Evolutionary conservation across 1,140 invertebrate genomes (phyloP).

Genomic region (Gonatopus flavifemur): DNA sequence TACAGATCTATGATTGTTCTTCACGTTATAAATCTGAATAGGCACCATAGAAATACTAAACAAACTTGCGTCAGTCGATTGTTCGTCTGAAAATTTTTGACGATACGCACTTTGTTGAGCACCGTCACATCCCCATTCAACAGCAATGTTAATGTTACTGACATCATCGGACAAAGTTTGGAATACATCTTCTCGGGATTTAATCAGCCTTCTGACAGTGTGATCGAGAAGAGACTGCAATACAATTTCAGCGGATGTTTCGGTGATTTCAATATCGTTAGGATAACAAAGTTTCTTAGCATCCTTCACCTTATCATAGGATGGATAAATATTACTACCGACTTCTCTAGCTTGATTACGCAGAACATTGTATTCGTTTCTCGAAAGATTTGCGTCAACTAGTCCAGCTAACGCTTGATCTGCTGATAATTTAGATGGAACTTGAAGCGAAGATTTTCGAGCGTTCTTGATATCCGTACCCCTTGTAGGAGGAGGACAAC

Average conservation of each 20-base stretch:
- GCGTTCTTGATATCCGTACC: too few relatives aligned
- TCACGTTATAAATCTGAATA: too few relatives aligned
- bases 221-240: constrained; percentile 21
- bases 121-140: constrained; percentile 40
- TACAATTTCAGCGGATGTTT: constrained; percentile 18
- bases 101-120: constrained; percentile 8
- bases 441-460: too few relatives aligned
- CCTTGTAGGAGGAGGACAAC: not conserved
- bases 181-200: constrained; percentile 14
- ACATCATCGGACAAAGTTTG: constrained; percentile 5
- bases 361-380: not conserved
- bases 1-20: too few relatives aligned
- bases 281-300: constrained; percentile 20
- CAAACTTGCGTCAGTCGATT: too few relatives aligned
- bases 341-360: not conserved
- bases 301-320: constrained; percentile 9
- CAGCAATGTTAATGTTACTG: constrained; percentile 24
- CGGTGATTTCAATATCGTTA: constrained; percentile 8
- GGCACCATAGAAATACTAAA: too few relatives aligned
- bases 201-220: constrained; percentile 17
- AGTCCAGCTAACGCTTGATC: not conserved
- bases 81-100: too few relatives aligned
- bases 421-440: too few relatives aligned
- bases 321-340: not conserved
- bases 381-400: not conserved